Evolutionary conservation across 2,888 invertebrate genomes (phyloP).

Genomic region (Trissolcus japonicus): DNA sequence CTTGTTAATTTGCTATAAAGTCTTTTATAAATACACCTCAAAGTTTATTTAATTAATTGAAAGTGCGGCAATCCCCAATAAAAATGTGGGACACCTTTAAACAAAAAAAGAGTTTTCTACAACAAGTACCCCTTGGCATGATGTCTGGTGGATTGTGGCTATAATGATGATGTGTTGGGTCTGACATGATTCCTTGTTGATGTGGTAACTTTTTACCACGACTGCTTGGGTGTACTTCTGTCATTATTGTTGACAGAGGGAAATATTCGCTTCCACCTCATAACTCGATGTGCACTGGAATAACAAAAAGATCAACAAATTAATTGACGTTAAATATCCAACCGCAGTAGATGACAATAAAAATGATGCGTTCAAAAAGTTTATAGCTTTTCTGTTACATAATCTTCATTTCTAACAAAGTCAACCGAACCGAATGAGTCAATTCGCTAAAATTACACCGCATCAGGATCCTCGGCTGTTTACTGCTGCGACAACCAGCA

Average conservation of each 20-base stretch:
- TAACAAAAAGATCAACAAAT: slow-evolving; percentile 15
- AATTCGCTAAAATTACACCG: slow-evolving; percentile 4
- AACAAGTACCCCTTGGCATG: slow-evolving; percentile 69
- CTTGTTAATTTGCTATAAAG: no score
- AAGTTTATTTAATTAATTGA: background rate
- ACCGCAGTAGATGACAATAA: no score
- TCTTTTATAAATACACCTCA: no score
- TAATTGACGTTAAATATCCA: background rate
- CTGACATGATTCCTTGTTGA: slow-evolving; percentile 72
- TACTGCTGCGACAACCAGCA: no score
- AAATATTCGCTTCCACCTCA: slow-evolving; percentile 65
- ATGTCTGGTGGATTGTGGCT: slow-evolving; percentile 72
- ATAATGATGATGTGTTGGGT: slow-evolving; percentile 70
- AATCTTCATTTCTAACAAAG: no score
- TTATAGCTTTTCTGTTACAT: no score
- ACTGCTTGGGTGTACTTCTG: slow-evolving; percentile 70
- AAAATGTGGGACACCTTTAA: background rate
- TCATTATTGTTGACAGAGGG: slow-evolving; percentile 68
- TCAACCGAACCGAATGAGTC: slow-evolving; percentile 1
- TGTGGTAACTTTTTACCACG: slow-evolving; percentile 71
- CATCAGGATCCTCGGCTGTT: slow-evolving; percentile 1
- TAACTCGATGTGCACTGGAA: slow-evolving; percentile 59
- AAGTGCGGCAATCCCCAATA: background rate
- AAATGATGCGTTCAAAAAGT: no score
- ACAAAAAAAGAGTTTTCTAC: background rate